Percentiles rank a stretch among this genome's conserved stretches.
Conservation (phyloP, 2,797 vertebrate species). For the Chaetodon trifasciatus region DNA sequence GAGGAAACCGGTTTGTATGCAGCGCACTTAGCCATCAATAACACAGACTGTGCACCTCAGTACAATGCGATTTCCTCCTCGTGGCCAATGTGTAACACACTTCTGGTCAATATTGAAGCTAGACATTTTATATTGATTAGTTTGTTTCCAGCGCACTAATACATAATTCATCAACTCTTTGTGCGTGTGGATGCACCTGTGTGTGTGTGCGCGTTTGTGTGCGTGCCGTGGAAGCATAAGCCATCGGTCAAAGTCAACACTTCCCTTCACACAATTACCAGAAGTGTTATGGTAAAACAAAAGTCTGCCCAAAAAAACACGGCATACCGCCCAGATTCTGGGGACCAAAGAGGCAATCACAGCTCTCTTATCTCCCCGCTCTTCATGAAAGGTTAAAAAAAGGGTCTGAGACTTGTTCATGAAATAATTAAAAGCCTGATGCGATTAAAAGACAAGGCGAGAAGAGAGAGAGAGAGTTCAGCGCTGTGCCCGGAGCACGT, state of each 20-base stretch:
- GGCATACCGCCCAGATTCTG: slow-evolving; percentile 6
- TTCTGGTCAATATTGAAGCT: slow-evolving; percentile 55
- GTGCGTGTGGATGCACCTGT: neutral
- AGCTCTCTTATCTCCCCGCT: slow-evolving; percentile 44
- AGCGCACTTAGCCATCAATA: slow-evolving; percentile 8
- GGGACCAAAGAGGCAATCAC: slow-evolving; percentile 30
- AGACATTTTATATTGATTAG: slow-evolving; percentile 71
- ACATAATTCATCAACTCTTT: slow-evolving; percentile 62
- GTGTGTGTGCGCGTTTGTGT: slow-evolving; percentile 2
- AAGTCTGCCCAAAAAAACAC: slow-evolving; percentile 33
- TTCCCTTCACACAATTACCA: slow-evolving; percentile 42
- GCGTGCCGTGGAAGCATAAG: slow-evolving; percentile 17
- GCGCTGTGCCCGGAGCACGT: slow-evolving; percentile 52
- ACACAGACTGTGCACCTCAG: neutral
- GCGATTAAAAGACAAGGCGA: slow-evolving; percentile 76
- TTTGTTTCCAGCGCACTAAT: slow-evolving; percentile 60
- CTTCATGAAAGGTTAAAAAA: slow-evolving; percentile 70
- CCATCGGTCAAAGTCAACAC: slow-evolving; percentile 69
- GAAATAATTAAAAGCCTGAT: slow-evolving; percentile 78
- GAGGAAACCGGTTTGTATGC: neutral
- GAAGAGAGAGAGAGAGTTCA: slow-evolving; percentile 47
- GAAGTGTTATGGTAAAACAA: slow-evolving; percentile 37
- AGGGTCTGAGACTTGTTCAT: slow-evolving; percentile 66
- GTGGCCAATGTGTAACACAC: slow-evolving; percentile 1
- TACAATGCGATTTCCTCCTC: slow-evolving; percentile 7